Evolutionary conservation across 2,888 invertebrate species (phyloP).

Genomic region (Oligia strigilis): DNA sequence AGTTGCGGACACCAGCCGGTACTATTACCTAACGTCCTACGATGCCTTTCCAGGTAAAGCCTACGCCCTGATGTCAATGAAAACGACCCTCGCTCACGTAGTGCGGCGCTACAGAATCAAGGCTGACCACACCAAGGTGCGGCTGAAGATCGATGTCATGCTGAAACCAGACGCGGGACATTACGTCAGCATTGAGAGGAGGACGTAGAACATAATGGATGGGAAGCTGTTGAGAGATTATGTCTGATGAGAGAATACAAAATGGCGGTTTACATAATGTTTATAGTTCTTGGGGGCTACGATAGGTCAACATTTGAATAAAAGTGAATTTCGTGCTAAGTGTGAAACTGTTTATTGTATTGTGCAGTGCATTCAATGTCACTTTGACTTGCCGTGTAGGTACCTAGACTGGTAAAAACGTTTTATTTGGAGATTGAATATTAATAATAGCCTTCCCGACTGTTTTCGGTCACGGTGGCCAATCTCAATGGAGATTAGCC

Average conservation of each 20-base stretch:
- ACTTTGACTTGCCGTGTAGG: background rate
- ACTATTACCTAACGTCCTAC: no score
- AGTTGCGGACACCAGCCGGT: no score
- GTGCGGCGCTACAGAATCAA: slow-evolving; percentile 74
- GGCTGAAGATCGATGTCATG: slow-evolving; percentile 78
- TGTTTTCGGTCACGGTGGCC: no score
- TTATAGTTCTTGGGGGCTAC: background rate
- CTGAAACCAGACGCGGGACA: slow-evolving; percentile 78
- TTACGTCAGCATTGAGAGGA: slow-evolving; percentile 67
- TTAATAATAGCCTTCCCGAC: no score
- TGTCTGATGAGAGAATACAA: slow-evolving; percentile 1
- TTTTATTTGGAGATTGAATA: background rate
- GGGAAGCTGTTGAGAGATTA: background rate
- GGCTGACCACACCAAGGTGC: slow-evolving; percentile 75
- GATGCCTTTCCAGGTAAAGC: slow-evolving; percentile 74
- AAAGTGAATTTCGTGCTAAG: background rate
- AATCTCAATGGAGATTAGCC: no score
- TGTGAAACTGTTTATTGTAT: background rate
- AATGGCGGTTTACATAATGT: background rate
- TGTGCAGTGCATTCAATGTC: background rate
- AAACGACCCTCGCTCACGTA: slow-evolving; percentile 78
- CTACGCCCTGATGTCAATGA: slow-evolving; percentile 82
- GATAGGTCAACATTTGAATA: background rate
- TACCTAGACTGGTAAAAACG: background rate
- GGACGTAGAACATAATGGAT: slow-evolving; percentile 14